Percentiles rank a stretch among this genome's conserved stretches.
These are phyloP conservation scores for Lutraria rhynchaena DNA, from an alignment of 1,140 invertebrate genomes.

Conservation along the genomic window DNA sequence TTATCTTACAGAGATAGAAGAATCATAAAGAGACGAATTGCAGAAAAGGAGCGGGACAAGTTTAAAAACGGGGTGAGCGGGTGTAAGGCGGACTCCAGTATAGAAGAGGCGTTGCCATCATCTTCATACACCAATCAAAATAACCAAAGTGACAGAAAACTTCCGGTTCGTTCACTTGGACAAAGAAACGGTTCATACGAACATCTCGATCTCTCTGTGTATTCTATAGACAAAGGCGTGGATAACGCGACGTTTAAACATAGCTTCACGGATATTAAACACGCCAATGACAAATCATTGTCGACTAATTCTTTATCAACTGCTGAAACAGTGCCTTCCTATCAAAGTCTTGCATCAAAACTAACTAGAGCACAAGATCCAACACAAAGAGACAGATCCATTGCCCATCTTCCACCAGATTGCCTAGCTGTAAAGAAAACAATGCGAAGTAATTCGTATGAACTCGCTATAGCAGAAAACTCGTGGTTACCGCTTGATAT, in stretches of 20 bases:
- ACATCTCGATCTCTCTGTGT: neutral
- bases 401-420: slow-evolving; percentile 1
- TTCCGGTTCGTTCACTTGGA: neutral
- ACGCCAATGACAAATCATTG: neutral
- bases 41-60: neutral
- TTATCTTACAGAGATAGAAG: slow-evolving; percentile 38
- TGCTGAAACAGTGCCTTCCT: slow-evolving; percentile 1
- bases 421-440: slow-evolving; percentile 23
- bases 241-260: slow-evolving; percentile 32
- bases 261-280: slow-evolving; percentile 29
- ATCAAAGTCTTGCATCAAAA: neutral
- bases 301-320: neutral
- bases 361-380: neutral
- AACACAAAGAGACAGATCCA: neutral
- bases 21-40: slow-evolving; percentile 17
- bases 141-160: neutral
- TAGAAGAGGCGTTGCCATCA: neutral
- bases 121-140: neutral
- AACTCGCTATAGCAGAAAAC: slow-evolving; percentile 39
- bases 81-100: neutral
- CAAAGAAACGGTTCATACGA: neutral
- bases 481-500: slow-evolving; percentile 31
- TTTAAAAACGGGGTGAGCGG: neutral
- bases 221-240: slow-evolving; percentile 14
- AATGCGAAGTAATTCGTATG: slow-evolving; percentile 43